These are phyloP conservation scores for Seladonia tumulorum DNA, from an alignment of 2,888 invertebrate genomes.

Conservation along the genomic window DNA sequence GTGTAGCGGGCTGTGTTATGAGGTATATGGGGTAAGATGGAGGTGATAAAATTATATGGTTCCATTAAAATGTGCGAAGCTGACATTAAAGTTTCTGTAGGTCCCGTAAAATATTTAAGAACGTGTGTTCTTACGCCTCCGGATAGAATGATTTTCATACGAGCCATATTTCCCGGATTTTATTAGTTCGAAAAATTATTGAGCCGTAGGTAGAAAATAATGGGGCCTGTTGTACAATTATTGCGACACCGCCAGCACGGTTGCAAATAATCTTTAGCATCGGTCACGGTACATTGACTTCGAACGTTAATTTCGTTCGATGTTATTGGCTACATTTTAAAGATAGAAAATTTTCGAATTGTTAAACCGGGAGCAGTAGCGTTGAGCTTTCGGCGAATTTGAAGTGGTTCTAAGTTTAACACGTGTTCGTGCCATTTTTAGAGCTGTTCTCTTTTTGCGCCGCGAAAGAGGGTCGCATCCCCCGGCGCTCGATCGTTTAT, in stretches of 20 bases:
- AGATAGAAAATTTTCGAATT: too few species aligned
- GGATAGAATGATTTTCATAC: background rate
- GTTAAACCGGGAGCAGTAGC: too few species aligned
- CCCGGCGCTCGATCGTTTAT: conserved; percentile 52
- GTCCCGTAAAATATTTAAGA: conserved; percentile 11
- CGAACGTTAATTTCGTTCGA: background rate
- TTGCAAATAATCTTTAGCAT: background rate
- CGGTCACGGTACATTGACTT: background rate
- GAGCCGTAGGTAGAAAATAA: background rate
- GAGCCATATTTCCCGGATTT: background rate
- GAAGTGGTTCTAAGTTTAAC: background rate
- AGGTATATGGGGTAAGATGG: background rate
- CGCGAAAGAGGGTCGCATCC: conserved; percentile 30
- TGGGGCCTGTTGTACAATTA: background rate
- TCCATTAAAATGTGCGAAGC: conserved; percentile 15
- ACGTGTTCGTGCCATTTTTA: background rate
- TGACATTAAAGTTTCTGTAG: conserved; percentile 11
- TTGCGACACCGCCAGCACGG: background rate
- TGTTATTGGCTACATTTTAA: too few species aligned
- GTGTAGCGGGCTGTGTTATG: conserved; percentile 9
- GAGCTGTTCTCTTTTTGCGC: background rate
- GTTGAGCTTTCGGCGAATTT: background rate
- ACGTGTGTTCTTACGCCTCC: background rate
- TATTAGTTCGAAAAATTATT: background rate
- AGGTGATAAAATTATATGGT: conserved; percentile 14